These are phyloP conservation scores for Poecile atricapillus DNA, from an alignment of 2,113 vertebrate genomes.

Conservation along the genomic window DNA sequence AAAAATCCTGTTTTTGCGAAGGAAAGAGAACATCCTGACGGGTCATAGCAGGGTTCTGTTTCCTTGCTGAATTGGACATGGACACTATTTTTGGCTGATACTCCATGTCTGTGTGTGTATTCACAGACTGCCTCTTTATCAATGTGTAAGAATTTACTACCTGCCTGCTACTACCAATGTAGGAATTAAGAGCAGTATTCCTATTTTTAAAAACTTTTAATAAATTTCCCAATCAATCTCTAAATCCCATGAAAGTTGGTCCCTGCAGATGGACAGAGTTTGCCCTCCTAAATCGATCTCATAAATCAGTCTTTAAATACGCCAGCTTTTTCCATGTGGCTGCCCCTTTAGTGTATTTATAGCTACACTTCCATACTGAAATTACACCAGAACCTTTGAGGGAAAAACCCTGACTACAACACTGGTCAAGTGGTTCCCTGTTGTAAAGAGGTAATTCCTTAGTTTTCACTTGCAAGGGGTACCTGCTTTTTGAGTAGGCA, in stretches of 20 bases:
- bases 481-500: neutral
- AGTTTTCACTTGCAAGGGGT: neutral
- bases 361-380: neutral
- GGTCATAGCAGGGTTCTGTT: neutral
- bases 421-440: neutral
- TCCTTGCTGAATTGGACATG: neutral
- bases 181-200: neutral
- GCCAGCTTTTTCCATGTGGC: neutral
- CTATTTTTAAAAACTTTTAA: neutral
- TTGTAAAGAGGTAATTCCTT: neutral
- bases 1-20: rapidly evolving
- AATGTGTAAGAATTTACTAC: neutral
- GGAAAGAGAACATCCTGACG: neutral
- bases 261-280: neutral
- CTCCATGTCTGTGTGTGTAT: neutral
- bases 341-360: neutral
- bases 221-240: neutral
- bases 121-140: neutral
- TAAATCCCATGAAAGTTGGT: neutral
- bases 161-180: too few relatives aligned
- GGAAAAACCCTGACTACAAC: neutral
- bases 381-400: neutral
- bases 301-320: neutral
- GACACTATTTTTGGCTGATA: neutral
- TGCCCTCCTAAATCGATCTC: neutral